Conservation (phyloP, 37 sponge, comb jelly and placozoan genomes). For the Halisarca cf. caerulea region DNA sequence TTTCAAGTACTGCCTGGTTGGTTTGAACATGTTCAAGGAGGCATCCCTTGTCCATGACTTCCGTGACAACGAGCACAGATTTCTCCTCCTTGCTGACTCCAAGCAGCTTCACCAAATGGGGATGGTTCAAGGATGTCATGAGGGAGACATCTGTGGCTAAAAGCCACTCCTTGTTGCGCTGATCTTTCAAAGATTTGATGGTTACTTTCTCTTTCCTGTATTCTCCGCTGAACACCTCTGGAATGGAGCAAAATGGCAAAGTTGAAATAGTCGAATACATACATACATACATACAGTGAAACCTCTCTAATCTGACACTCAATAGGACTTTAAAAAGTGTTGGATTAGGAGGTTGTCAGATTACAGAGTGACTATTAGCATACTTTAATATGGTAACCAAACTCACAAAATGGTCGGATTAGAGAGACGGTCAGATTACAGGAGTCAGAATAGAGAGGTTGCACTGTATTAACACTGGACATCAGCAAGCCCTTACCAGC, state of each 20-base stretch:
- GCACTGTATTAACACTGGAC: too few relatives aligned
- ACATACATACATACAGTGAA: neutral
- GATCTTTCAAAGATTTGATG: constrained; percentile 64
- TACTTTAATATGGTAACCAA: too few relatives aligned
- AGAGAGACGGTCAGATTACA: too few relatives aligned
- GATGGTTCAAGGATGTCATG: constrained; percentile 75
- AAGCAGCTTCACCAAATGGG: constrained; percentile 85
- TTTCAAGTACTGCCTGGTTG: constrained; percentile 84
- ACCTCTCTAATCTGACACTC: neutral
- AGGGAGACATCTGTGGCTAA: constrained; percentile 63
- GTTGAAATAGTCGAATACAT: neutral
- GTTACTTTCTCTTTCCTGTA: constrained; percentile 59
- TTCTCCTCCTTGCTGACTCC: constrained; percentile 77
- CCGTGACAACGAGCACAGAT: constrained; percentile 84
- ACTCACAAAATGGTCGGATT: too few relatives aligned
- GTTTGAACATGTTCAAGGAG: constrained; percentile 86
- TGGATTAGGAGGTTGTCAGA: neutral
- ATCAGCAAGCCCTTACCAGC: too few relatives aligned
- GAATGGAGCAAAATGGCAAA: neutral
- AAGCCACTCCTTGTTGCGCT: neutral
- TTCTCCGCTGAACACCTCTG: constrained; percentile 62
- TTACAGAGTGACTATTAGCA: too few relatives aligned
- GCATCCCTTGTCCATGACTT: constrained; percentile 96
- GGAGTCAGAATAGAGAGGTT: too few relatives aligned
- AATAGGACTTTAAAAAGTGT: neutral